A percentile compares a stretch with the other conserved stretches of the same genome.
These are phyloP conservation scores for Poeciliopsis infans DNA, from an alignment of 2,797 vertebrate species.

Conservation along the genomic window DNA sequence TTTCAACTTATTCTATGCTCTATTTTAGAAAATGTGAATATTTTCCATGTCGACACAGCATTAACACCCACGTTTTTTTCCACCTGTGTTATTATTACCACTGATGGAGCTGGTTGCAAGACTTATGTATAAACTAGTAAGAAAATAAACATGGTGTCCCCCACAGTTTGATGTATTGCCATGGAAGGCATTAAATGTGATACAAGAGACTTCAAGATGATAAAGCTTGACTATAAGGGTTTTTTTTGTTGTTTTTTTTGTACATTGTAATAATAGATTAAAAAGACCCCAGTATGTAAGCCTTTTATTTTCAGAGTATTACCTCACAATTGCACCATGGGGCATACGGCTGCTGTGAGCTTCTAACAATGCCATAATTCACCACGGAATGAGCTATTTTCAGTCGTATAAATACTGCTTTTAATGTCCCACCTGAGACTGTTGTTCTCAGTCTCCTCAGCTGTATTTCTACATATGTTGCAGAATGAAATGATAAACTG, in stretches of 20 bases:
- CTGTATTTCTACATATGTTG: slow-evolving; percentile 55
- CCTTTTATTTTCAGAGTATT: slow-evolving; percentile 67
- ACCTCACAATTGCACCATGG: slow-evolving; percentile 60
- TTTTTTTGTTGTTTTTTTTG: background rate
- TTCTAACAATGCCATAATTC: slow-evolving; percentile 66
- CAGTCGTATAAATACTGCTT: slow-evolving; percentile 72
- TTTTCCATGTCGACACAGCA: background rate
- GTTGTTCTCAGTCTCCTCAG: slow-evolving; percentile 47
- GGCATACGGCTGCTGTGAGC: slow-evolving; percentile 56
- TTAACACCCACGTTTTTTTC: background rate
- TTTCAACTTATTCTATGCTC: background rate
- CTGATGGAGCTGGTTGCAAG: background rate
- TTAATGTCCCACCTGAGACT: slow-evolving; percentile 70
- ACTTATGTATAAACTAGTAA: background rate
- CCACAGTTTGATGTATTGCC: slow-evolving; percentile 23
- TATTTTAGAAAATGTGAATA: background rate
- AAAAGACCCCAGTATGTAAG: slow-evolving; percentile 60
- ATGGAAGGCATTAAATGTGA: background rate
- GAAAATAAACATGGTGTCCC: background rate
- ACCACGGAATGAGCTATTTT: slow-evolving; percentile 66
- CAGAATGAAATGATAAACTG: slow-evolving; percentile 67
- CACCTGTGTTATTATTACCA: background rate
- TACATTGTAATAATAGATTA: slow-evolving; percentile 62
- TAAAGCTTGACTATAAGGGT: slow-evolving; percentile 33
- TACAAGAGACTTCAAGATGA: slow-evolving; percentile 36